A percentile compares a stretch with the other conserved stretches of the same genome.
Conservation (phyloP, 2,888 invertebrate species). For the Physocephala rufipes region DNA sequence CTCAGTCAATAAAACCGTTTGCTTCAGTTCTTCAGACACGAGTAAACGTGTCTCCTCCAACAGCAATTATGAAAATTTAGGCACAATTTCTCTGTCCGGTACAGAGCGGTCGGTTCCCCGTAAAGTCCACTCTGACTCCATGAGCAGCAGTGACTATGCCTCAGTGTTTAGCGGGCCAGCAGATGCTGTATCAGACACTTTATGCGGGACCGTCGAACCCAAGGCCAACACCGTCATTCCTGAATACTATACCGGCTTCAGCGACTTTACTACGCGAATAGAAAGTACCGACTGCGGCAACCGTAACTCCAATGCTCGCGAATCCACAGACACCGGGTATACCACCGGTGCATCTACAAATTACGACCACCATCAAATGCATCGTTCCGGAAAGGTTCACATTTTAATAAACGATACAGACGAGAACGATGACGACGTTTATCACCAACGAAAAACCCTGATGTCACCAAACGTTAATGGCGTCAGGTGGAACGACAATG, state of each 20-base stretch:
- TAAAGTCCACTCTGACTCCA: constrained; percentile 56
- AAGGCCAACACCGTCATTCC: constrained; percentile 63
- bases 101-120: constrained; percentile 9
- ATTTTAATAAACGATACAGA: constrained; percentile 54
- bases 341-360: constrained; percentile 35
- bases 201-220: constrained; percentile 29
- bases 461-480: constrained; percentile 23
- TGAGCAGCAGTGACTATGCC: constrained; percentile 66
- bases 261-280: constrained; percentile 48
- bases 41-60: not conserved
- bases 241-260: constrained; percentile 58
- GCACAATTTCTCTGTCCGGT: constrained; percentile 52
- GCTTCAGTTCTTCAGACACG: constrained; percentile 11
- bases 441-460: constrained; percentile 6
- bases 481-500: constrained; percentile 22
- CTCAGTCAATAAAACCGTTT: constrained; percentile 53
- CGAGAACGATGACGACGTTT: constrained; percentile 45
- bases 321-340: no score
- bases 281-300: constrained; percentile 51
- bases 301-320: constrained; percentile 25
- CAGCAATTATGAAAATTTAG: constrained; percentile 56
- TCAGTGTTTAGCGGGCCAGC: constrained; percentile 63
- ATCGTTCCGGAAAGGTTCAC: constrained; percentile 47
- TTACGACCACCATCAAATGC: constrained; percentile 39
- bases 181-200: constrained; percentile 15